Percentiles rank a stretch among this genome's conserved stretches.
These are phyloP conservation scores for Acromyrmex heyeri DNA, from an alignment of 1,140 invertebrate genomes.

Conservation along the genomic window DNA sequence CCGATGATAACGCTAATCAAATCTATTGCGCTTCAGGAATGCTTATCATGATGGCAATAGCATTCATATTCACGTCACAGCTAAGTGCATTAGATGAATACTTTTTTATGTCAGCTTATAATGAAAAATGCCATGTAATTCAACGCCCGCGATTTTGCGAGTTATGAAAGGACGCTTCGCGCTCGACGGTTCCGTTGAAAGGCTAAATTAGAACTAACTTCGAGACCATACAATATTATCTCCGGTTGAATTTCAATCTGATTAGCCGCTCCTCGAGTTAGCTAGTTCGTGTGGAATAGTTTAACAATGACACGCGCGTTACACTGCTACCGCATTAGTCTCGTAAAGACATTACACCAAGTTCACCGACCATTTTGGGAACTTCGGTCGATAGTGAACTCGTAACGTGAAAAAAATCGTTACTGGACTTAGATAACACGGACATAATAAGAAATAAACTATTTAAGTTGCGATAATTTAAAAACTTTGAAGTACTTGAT, in stretches of 20 bases:
- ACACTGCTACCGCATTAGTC: slow-evolving; percentile 54
- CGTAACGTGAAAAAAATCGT: slow-evolving; percentile 18
- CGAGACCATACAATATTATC: slow-evolving; percentile 52
- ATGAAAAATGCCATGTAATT: background rate
- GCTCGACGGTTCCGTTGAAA: slow-evolving; percentile 25
- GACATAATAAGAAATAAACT: background rate
- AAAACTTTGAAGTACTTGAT: background rate
- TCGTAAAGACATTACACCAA: slow-evolving; percentile 59
- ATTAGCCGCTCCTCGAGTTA: slow-evolving; percentile 51
- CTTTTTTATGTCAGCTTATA: background rate
- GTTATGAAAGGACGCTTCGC: background rate
- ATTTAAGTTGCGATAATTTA: background rate
- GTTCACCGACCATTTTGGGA: slow-evolving; percentile 49
- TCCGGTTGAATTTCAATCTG: slow-evolving; percentile 64
- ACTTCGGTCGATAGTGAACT: slow-evolving; percentile 44
- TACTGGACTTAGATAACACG: slow-evolving; percentile 3
- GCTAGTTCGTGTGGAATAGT: slow-evolving; percentile 52
- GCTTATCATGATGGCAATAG: background rate
- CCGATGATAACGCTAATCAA: background rate
- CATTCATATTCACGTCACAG: background rate
- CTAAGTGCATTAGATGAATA: background rate
- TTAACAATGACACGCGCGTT: slow-evolving; percentile 64
- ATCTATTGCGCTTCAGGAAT: background rate
- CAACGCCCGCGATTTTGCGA: background rate
- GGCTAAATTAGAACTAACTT: slow-evolving; percentile 53